A percentile compares a stretch with the other conserved stretches of the same genome.
phyloP scores from a whole-genome alignment of 2,797 vertebrate species.

The Myotis findleyi region DNA sequence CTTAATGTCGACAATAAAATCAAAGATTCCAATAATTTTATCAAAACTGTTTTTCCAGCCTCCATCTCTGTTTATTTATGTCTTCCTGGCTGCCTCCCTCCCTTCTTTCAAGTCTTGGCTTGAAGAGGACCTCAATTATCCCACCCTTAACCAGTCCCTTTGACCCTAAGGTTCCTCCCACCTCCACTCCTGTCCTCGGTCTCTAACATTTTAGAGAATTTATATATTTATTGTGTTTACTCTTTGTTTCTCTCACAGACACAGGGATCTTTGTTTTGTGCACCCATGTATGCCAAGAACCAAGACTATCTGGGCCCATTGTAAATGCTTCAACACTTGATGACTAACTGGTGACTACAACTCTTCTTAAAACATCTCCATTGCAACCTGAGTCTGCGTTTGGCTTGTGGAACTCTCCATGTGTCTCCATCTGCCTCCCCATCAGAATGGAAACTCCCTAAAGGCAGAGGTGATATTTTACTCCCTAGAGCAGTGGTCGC shows the following conservation, averaged over 20 bases:
- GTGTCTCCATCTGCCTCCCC: background rate
- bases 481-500: no score
- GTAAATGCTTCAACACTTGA: fast-evolving
- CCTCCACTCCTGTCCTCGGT: background rate
- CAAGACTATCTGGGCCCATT: fast-evolving
- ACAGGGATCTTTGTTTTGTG: background rate
- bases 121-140: fast-evolving
- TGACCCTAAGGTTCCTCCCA: background rate
- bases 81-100: background rate
- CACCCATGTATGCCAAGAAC: background rate
- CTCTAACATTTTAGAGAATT: background rate
- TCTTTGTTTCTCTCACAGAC: background rate
- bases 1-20: background rate
- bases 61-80: no score
- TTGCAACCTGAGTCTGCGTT: no score
- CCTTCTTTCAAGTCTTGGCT: background rate
- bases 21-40: background rate
- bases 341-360: fast-evolving
- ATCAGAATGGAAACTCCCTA: background rate
- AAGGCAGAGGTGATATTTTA: background rate
- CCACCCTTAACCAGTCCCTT: background rate
- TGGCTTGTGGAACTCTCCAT: fast-evolving
- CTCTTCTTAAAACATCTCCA: background rate
- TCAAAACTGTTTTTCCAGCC: background rate
- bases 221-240: background rate